phyloP scores from a whole-genome alignment of 1,140 invertebrate species.

The Himalopsyche phryganea region DNA sequence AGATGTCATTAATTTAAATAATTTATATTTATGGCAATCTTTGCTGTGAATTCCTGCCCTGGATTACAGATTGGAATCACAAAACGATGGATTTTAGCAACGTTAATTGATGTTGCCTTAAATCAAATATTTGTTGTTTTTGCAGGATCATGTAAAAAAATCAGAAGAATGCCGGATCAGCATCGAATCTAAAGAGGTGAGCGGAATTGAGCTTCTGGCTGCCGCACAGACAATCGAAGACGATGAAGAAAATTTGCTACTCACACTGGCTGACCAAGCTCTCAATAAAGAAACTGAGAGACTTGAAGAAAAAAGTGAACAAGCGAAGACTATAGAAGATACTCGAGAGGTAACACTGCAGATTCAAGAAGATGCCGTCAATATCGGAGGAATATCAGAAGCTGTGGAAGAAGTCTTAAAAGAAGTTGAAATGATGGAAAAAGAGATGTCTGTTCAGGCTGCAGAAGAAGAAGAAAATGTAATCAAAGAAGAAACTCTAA shows the following conservation, averaged over 20 bases:
- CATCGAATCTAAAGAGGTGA: conserved; percentile 2
- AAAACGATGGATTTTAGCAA: too few relatives aligned
- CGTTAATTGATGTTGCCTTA: too few relatives aligned
- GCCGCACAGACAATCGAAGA: conserved; percentile 1
- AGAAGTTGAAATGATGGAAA: background rate
- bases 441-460: too few relatives aligned
- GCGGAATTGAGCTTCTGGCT: conserved; percentile 1
- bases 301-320: background rate
- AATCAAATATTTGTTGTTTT: background rate
- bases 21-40: too few relatives aligned
- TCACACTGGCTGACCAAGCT: too few relatives aligned
- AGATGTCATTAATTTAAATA: too few relatives aligned
- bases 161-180: conserved; percentile 4
- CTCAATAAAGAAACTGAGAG: background rate
- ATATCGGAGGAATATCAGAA: background rate
- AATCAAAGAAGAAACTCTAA: background rate
- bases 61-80: too few relatives aligned
- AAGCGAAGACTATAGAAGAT: background rate
- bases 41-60: too few relatives aligned
- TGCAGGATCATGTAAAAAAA: conserved; percentile 8
- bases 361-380: too few relatives aligned
- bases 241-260: background rate
- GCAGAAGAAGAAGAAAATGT: background rate
- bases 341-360: background rate
- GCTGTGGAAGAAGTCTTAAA: background rate